phyloP scores from a whole-genome alignment of 2,888 invertebrate genomes.

The Oscheius sp. region DNA sequence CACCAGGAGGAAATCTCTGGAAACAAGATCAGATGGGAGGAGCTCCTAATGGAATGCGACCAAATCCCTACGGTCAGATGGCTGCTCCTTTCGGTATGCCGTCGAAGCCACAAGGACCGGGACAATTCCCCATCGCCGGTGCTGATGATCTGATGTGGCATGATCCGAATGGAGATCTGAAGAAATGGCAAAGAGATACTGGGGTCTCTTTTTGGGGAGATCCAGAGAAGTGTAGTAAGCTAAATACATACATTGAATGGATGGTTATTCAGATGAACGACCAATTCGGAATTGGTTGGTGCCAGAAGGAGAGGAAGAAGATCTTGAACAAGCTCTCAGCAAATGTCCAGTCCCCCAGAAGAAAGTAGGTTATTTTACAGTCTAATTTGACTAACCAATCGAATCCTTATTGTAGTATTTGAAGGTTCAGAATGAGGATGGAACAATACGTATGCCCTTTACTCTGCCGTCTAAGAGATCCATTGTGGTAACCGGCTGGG shows the following conservation, averaged over 20 bases:
- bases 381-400: background rate
- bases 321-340: conserved; percentile 48
- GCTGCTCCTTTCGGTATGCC: conserved; percentile 32
- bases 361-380: conserved; percentile 25
- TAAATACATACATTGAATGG: no score
- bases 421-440: conserved; percentile 38
- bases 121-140: conserved; percentile 43
- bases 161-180: conserved; percentile 57
- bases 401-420: background rate
- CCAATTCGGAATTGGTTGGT: conserved; percentile 52
- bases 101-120: conserved; percentile 29
- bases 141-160: conserved; percentile 51
- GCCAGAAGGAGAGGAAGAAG: conserved; percentile 56
- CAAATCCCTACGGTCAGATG: conserved; percentile 29
- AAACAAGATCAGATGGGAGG: conserved; percentile 37
- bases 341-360: conserved; percentile 59
- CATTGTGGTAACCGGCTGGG: conserved; percentile 60
- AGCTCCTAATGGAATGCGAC: conserved; percentile 38
- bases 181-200: conserved; percentile 61
- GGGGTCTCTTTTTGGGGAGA: conserved; percentile 60
- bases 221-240: conserved; percentile 54
- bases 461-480: conserved; percentile 46
- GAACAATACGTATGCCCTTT: conserved; percentile 40
- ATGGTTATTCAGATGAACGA: conserved; percentile 40
- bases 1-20: conserved; percentile 35